A percentile compares a stretch with the other conserved stretches of the same genome.
Conservation (phyloP, 2,888 invertebrate genomes). For the Microctonus brassicae region DNA sequence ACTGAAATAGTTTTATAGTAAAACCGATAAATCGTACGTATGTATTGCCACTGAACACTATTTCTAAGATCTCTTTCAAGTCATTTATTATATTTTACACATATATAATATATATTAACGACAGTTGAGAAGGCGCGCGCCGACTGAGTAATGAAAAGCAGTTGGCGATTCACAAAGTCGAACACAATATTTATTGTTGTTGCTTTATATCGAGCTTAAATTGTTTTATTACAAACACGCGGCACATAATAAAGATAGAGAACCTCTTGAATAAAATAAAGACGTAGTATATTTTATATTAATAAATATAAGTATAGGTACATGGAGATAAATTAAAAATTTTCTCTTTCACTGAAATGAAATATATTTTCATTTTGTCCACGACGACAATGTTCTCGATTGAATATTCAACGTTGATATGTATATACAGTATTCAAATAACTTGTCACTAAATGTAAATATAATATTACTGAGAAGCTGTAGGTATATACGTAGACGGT, state of each 20-base stretch:
- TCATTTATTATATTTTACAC: too few relatives aligned
- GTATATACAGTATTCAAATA: neutral
- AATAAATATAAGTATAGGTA: too few relatives aligned
- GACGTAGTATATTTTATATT: too few relatives aligned
- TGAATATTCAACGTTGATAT: neutral
- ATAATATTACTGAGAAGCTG: slow-evolving; percentile 23
- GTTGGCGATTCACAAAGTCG: slow-evolving; percentile 14
- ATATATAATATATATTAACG: neutral
- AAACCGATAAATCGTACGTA: neutral
- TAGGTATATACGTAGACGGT: neutral
- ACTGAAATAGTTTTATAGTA: neutral
- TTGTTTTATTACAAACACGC: slow-evolving; percentile 10
- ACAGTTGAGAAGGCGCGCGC: neutral
- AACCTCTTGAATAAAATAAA: neutral
- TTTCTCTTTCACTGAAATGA: neutral
- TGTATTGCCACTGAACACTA: neutral
- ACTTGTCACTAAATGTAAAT: slow-evolving; percentile 14
- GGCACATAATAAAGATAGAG: neutral
- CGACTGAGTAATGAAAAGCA: neutral
- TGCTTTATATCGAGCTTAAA: neutral
- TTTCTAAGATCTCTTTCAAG: neutral
- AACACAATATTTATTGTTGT: slow-evolving; percentile 7
- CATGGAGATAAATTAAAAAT: too few relatives aligned
- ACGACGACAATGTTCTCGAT: neutral
- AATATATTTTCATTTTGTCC: slow-evolving; percentile 4